These are phyloP conservation scores for Natator depressus DNA, from an alignment of 2,113 vertebrate genomes.

Conservation along the genomic window DNA sequence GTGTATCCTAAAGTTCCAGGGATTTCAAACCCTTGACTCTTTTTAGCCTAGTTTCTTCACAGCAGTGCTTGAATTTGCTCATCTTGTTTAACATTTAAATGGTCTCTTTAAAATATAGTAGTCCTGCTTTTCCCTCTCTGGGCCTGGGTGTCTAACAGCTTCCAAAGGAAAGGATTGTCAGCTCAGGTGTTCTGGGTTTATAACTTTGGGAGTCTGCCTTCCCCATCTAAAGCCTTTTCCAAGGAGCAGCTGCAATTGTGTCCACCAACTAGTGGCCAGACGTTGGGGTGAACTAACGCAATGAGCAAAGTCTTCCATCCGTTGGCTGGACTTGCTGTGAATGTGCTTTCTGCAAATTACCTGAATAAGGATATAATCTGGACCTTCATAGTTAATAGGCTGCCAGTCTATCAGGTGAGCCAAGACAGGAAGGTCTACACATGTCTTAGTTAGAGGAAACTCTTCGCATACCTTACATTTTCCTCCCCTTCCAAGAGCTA, in stretches of 20 bases:
- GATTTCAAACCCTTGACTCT: background rate
- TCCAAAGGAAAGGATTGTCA: background rate
- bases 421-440: background rate
- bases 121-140: background rate
- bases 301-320: background rate
- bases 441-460: background rate
- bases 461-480: background rate
- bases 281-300: accelerated
- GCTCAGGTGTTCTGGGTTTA: background rate
- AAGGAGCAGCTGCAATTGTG: background rate
- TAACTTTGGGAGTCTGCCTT: background rate
- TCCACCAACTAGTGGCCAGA: background rate
- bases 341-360: background rate
- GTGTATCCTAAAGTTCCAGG: background rate
- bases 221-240: background rate
- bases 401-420: background rate
- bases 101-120: background rate
- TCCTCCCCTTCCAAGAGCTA: background rate
- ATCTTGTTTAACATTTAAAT: background rate
- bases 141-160: background rate
- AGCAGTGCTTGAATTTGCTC: background rate
- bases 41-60: background rate
- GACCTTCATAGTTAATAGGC: background rate
- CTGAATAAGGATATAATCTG: background rate
- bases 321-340: accelerated